Evolutionary conservation across 2,888 invertebrate genomes (phyloP), one percentile per base, ranked within the genome.

Genomic region (Chymomyza fuscimana): DNA sequence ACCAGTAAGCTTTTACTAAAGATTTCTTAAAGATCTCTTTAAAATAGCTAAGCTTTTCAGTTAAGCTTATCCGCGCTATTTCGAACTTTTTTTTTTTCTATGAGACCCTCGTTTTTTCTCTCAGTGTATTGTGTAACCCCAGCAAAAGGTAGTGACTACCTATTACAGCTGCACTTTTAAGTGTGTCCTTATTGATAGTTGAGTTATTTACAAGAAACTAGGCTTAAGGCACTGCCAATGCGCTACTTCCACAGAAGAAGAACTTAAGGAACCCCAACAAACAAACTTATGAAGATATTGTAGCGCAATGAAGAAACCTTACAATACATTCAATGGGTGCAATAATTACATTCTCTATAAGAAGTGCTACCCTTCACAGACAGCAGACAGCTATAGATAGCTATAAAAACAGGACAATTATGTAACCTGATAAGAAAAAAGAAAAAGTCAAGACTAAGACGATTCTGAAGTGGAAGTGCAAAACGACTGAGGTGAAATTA

Each of bases 401-500:
- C 58, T 79, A 79, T 77, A 60, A 60, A 60, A 77, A 77, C 79
- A 80, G 80, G 81, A 81, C 86, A 86, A 87, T 86, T 86, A 86
- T 86, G 86, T 87, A 86, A 86, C 86, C 78, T 80, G 86, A 86
- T 87, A 87, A 80, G 72, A 36, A 66, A 25, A 77, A 75, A 72
- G 54, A 54, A 70, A 74, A 62, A 74, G 65, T 60, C 9, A 32
- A 32, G 32, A 22, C 22, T 54, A 46, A 46, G 54, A 54, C 25
- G 19, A 29, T 7, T 25, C 7, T 58, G 22, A 12, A 22, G 6
- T 58, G 58, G 25, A 19, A 46, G 51, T 79, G 58, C 67, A 75
- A 81, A 86, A 82, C 80, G 80, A 75, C 73, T 79, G 77, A 81
- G 73, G 78, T 85, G 87, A 86, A 84, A 84, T 82, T 84, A 84